Conservation (phyloP, 2,797 vertebrate genomes). For the Poecilia gillii region DNA sequence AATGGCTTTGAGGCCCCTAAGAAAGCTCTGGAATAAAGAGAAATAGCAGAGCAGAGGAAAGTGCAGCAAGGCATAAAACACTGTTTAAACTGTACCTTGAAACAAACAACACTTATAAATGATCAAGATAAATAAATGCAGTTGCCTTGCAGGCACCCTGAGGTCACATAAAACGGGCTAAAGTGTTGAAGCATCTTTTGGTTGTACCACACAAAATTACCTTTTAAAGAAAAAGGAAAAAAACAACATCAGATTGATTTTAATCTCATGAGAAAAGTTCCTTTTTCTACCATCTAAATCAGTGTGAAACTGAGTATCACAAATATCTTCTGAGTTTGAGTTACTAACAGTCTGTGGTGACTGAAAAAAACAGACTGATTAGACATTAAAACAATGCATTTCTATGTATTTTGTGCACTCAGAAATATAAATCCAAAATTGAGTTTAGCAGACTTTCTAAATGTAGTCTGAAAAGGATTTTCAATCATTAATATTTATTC, state of each 20-base stretch:
- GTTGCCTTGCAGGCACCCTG: not conserved
- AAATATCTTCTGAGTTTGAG: not conserved
- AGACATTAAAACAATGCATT: not conserved
- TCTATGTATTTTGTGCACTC: not conserved
- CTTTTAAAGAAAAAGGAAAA: not conserved
- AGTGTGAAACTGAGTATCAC: not conserved
- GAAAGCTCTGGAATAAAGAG: not conserved
- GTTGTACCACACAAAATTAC: not conserved
- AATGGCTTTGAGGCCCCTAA: not conserved
- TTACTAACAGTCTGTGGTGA: not conserved
- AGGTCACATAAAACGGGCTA: not conserved
- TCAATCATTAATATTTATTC: not conserved
- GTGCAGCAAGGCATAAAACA: not conserved
- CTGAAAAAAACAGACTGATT: not conserved
- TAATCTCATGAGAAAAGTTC: not conserved
- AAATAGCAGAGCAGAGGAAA: not conserved
- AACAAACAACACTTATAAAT: not conserved
- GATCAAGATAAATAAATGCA: not conserved
- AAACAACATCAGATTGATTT: not conserved
- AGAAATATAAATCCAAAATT: not conserved
- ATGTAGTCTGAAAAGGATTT: not conserved
- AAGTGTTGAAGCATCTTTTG: not conserved
- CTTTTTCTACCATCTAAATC: not conserved
- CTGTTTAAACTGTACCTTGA: not conserved
- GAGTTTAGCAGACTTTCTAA: not conserved